Evolutionary conservation across 2,888 invertebrate genomes (phyloP), one percentile per base, ranked within the genome.

Genomic region (Dryadula phaetusa): DNA sequence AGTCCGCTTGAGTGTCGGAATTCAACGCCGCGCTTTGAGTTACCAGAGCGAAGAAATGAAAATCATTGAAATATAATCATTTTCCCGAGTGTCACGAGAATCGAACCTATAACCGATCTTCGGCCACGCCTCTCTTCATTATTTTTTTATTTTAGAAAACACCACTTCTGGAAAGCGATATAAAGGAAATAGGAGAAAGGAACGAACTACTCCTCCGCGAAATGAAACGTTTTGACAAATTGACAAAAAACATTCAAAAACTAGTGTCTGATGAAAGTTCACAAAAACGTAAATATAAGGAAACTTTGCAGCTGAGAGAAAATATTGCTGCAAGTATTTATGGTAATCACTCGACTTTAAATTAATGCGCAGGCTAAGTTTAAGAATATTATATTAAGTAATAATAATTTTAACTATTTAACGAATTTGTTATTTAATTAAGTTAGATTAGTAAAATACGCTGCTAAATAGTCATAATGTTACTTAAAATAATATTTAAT

Each of bases 181-280:
- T 94, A 0, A 84, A 84, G 64, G 92, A 92, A 72, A 80, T 95
- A 10, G 93, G 94, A 34, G 89, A 93, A 42, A 93, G 94, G 60
- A 95, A 95, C 73, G 90, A 92, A 28, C 80, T 93, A 66, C 82
- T 95, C 0, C 93, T 94, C 62, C 86, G 91, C 3, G 95, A 95
- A 77, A 93, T 95, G 90, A 89, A 92, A 20, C 88, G 94, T 46
- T 94, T 95, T 69, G 95, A 95, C 72, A 86, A 90, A 18, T 93
- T 95, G 69, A 95, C 95, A 0, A 92, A 88, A 75, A 90, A 87
- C 52, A 87, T 95, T 44, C 94, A 95, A 79, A 85, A 87, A 64
- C 78, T 95, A 16, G 89, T 95, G 14, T 93, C 90, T 0, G 82
- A 78, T 12, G 84, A 88, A 52, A 74, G 78, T 16, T 64, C 69